A percentile compares a stretch with the other conserved stretches of the same genome.
Evolutionary conservation across 2,888 invertebrate species (phyloP).

Genomic region (Vanessa cardui): DNA sequence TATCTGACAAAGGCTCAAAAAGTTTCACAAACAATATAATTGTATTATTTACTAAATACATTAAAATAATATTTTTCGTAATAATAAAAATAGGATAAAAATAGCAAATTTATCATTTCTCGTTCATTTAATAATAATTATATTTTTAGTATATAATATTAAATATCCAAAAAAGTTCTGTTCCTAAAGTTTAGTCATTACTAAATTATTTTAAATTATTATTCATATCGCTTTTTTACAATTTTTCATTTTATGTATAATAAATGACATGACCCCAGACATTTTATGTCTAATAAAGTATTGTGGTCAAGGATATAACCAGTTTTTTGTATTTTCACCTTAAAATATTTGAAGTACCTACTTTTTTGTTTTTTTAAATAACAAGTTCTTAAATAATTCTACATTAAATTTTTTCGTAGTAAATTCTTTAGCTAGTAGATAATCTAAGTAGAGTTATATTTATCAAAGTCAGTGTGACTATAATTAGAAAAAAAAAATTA

Average conservation of each 20-base stretch:
- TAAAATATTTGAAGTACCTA: background rate
- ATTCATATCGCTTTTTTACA: background rate
- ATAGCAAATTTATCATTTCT: too few species aligned
- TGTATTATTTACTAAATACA: too few species aligned
- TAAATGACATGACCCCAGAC: slow-evolving; percentile 55
- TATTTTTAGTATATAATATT: too few species aligned
- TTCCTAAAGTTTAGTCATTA: too few species aligned
- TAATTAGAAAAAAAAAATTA: too few species aligned
- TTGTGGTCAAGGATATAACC: slow-evolving; percentile 48
- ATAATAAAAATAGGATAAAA: too few species aligned
- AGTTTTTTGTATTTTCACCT: slow-evolving; percentile 43
- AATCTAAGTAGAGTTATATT: background rate
- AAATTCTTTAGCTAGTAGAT: background rate
- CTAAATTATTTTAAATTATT: too few species aligned
- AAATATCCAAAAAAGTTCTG: too few species aligned
- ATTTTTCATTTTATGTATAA: background rate
- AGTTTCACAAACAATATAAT: too few species aligned
- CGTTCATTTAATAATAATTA: too few species aligned
- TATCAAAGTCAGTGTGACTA: background rate
- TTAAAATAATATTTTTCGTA: too few species aligned
- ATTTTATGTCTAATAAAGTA: slow-evolving; percentile 48
- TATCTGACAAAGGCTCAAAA: too few species aligned
- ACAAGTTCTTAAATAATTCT: background rate
- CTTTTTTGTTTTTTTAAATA: background rate
- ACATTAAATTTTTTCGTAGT: background rate